These are phyloP conservation scores for Leptopilina myrica DNA, from an alignment of 2,888 invertebrate genomes.

Conservation along the genomic window DNA sequence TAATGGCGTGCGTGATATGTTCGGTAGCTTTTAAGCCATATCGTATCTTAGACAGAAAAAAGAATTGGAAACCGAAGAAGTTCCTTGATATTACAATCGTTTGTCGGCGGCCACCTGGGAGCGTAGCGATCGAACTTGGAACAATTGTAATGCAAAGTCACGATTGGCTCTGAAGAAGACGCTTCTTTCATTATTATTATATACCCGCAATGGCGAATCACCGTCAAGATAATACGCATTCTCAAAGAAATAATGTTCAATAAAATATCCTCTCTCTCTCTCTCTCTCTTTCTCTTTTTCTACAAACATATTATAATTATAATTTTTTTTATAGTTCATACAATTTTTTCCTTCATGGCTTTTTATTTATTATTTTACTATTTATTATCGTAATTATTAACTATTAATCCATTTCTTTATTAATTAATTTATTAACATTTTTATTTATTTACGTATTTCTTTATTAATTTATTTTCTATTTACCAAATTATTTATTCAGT, in stretches of 20 bases:
- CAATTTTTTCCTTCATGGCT: no score
- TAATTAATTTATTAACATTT: no score
- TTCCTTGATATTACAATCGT: slow-evolving; percentile 59
- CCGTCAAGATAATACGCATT: slow-evolving; percentile 29
- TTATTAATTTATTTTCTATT: no score
- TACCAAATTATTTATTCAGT: no score
- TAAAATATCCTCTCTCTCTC: background rate
- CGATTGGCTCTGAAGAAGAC: slow-evolving; percentile 52
- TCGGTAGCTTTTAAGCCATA: slow-evolving; percentile 27
- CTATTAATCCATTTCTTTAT: no score
- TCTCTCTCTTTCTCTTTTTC: no score
- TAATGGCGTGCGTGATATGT: slow-evolving; percentile 9
- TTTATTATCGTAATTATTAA: no score
- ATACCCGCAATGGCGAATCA: slow-evolving; percentile 39
- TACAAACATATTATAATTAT: no score
- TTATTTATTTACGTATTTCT: no score
- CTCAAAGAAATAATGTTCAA: slow-evolving; percentile 38
- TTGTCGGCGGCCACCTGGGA: slow-evolving; percentile 70
- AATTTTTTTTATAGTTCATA: no score
- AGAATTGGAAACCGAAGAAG: slow-evolving; percentile 38
- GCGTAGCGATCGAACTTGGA: slow-evolving; percentile 66
- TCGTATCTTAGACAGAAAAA: slow-evolving; percentile 28
- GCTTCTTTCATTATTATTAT: slow-evolving; percentile 26
- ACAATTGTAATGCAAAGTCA: slow-evolving; percentile 70
- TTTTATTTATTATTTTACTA: no score